Conservation (phyloP, 1,140 invertebrate species). For the Copidosoma floridanum region DNA sequence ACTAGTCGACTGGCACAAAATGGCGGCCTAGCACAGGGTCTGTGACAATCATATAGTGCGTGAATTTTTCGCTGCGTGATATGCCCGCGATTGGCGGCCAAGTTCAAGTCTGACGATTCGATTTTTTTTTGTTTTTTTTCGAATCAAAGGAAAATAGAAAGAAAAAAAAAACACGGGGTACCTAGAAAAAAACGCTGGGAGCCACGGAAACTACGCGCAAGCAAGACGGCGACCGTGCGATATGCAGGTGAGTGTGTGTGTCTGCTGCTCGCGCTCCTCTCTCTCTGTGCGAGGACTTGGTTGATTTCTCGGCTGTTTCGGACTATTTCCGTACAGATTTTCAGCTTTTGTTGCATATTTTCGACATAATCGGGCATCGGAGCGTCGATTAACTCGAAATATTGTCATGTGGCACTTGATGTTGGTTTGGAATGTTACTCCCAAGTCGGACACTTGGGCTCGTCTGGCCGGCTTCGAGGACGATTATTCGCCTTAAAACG, state of each 20-base stretch:
- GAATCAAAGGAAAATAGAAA: too few relatives aligned
- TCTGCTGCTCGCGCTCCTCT: conserved; percentile 26
- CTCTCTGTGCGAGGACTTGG: conserved; percentile 21
- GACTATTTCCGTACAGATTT: too few relatives aligned
- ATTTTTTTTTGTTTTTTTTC: too few relatives aligned
- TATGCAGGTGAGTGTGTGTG: conserved; percentile 54
- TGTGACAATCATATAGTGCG: conserved; percentile 52
- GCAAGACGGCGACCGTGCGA: too few relatives aligned
- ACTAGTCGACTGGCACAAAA: conserved; percentile 49
- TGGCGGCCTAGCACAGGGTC: conserved; percentile 44
- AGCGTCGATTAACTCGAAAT: too few relatives aligned
- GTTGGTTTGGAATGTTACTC: conserved; percentile 50
- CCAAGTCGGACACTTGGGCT: conserved; percentile 39
- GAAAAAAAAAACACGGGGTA: too few relatives aligned
- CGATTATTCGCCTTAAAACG: conserved; percentile 30
- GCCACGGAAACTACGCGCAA: too few relatives aligned
- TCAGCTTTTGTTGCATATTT: too few relatives aligned
- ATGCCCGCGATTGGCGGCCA: conserved; percentile 19
- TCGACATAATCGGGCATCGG: too few relatives aligned
- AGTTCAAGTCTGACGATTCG: conserved; percentile 2
- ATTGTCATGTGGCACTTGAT: conserved; percentile 27
- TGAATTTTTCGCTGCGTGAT: conserved; percentile 44
- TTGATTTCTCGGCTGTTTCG: not conserved
- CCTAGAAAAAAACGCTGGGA: too few relatives aligned
- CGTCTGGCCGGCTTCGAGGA: conserved; percentile 29